phyloP scores from a whole-genome alignment of 2,797 vertebrate species.

The Oreonectes daqikongensis region DNA sequence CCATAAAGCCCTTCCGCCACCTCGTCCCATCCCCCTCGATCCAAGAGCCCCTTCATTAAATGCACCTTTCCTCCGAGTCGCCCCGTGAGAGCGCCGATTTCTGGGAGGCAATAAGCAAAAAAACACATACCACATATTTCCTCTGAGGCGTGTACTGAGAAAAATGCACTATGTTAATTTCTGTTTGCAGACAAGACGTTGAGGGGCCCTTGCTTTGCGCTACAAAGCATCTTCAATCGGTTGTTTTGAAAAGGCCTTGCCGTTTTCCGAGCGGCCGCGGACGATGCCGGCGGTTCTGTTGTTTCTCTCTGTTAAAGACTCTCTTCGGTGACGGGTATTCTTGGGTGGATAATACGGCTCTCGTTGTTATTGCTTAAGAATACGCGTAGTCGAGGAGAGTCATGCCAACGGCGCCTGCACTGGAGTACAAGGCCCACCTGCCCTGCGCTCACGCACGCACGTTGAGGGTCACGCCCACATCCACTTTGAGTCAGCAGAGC shows the following conservation, averaged over 20 bases:
- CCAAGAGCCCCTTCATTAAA: conserved; percentile 53
- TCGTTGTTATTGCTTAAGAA: conserved; percentile 99
- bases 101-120: conserved; percentile 35
- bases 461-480: conserved; percentile 48
- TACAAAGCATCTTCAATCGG: conserved; percentile 78
- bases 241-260: conserved; percentile 72
- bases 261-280: conserved; percentile 69
- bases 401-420: conserved; percentile 69
- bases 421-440: conserved; percentile 60
- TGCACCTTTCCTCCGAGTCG: conserved; percentile 47
- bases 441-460: conserved; percentile 49
- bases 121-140: conserved; percentile 55
- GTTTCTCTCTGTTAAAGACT: conserved; percentile 64
- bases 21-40: conserved; percentile 2
- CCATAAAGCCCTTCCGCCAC: conserved; percentile 14
- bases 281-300: conserved; percentile 63
- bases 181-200: conserved; percentile 81
- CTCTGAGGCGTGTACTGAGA: conserved; percentile 66
- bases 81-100: conserved; percentile 45
- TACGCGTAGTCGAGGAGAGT: conserved; percentile 99
- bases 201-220: conserved; percentile 76
- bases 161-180: conserved; percentile 78
- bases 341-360: conserved; percentile 99
- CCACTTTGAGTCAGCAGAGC: conserved; percentile 55
- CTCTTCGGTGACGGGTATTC: conserved; percentile 99